Conservation (phyloP, 2,888 invertebrate species). For the Chrysomela aeneicollis region DNA sequence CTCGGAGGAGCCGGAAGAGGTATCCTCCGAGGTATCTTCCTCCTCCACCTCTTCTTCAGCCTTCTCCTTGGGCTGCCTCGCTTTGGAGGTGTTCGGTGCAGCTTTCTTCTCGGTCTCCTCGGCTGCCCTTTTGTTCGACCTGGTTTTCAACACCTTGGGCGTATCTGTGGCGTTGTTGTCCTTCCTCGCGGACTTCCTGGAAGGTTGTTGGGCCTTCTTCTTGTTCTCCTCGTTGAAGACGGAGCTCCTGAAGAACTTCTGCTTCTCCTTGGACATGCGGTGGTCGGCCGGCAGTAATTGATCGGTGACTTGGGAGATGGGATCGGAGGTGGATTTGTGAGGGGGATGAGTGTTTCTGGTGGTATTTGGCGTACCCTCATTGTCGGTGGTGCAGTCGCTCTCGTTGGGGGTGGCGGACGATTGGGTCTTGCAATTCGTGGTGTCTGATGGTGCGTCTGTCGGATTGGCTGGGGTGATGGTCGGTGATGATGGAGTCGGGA, state of each 20-base stretch:
- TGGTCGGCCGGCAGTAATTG: constrained; percentile 70
- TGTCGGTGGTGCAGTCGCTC: constrained; percentile 54
- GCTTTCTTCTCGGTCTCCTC: background rate
- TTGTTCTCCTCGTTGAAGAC: constrained; percentile 79
- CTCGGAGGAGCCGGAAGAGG: constrained; percentile 43
- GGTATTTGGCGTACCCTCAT: constrained; percentile 61
- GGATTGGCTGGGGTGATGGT: constrained; percentile 41
- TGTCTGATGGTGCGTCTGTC: no score
- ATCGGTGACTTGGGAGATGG: constrained; percentile 47
- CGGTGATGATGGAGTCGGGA: constrained; percentile 22
- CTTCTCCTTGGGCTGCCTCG: constrained; percentile 18
- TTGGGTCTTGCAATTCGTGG: constrained; percentile 57
- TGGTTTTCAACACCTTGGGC: constrained; percentile 14
- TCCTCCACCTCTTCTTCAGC: constrained; percentile 12
- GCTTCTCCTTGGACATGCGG: constrained; percentile 86
- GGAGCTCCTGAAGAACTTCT: constrained; percentile 84
- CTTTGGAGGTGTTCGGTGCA: constrained; percentile 4
- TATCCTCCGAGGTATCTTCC: constrained; percentile 35
- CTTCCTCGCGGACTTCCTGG: constrained; percentile 26
- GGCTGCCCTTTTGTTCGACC: constrained; percentile 45
- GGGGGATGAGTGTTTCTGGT: constrained; percentile 33
- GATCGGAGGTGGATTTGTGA: constrained; percentile 28
- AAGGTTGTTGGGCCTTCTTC: constrained; percentile 58
- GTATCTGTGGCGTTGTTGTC: no score
- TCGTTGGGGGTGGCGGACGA: constrained; percentile 55